Base-by-base conservation (phyloP, 1,140 invertebrate genomes). In the Drosophila biarmipes region DNA sequence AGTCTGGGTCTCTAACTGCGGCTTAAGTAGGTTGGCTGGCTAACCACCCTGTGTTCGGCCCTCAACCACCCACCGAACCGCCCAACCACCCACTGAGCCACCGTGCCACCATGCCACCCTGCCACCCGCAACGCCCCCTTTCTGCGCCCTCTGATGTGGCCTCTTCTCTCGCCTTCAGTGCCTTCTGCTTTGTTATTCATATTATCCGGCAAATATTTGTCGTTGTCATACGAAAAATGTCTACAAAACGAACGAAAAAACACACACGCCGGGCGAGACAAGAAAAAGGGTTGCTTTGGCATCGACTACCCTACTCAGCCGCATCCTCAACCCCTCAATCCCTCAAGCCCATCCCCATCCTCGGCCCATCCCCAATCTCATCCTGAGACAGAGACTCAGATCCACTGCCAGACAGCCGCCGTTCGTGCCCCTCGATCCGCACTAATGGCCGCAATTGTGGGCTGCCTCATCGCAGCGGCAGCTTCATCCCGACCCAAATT, bases 121-220 rank as follows among this genome's bases (percentile, higher is more conserved):
- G 11, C 45, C 21, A 52, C 40, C 64, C 17, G 15, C 37, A 34
- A 40, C 21, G 43, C 37, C 58, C 61, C 52, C 21, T 19, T 59
- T 17, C 14, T 51, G 29, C 48, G 56, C 37, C 59, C 57, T 63
- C 43, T 48, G 63, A 55, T 66, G 49, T 43, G 64, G 48, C 49
- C 43, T 64, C 72, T 67, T 73, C 64, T 51, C 55, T 77, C 67
- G 57, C 57, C 49, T 72, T 40, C n/a, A 38, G 24, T 52, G 63
- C 67, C 55, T 64, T 55, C 53, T 69, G 78, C 86, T 74, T 87
- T 87, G 84, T 87, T 87, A 87, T 87, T 89, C 84, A 87, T 87
- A 87, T 87, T 87, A 87, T 87, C 84, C 84, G 75, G 84, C 84
- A 87, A 87, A 87, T 87, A 87, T 87, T 87, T 87, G 84, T 84